Percentiles rank a stretch among this genome's conserved stretches.
Evolutionary conservation across 2,113 vertebrate species (phyloP).

Genomic region (Anolis sagrei): DNA sequence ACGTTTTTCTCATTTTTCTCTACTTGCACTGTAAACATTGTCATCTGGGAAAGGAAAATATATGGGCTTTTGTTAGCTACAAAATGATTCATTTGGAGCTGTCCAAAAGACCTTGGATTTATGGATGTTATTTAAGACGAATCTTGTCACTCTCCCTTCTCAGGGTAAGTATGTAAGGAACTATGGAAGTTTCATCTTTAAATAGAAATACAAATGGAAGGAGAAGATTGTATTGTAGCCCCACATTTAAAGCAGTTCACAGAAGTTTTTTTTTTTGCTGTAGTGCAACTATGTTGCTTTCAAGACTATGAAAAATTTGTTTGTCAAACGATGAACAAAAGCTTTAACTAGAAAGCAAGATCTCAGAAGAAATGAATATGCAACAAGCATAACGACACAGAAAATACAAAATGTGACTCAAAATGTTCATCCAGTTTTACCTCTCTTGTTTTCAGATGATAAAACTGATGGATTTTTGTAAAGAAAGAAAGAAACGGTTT

Average conservation of each 20-base stretch:
- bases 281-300: not conserved
- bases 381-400: no score
- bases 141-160: conserved; percentile 7
- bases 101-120: conserved; percentile 49
- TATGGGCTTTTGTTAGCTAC: conserved; percentile 50
- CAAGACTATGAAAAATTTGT: not conserved
- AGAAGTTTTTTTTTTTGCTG: accelerated
- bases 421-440: no score
- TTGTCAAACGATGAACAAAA: not conserved
- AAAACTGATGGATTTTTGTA: no score
- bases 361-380: not conserved
- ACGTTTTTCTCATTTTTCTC: conserved; percentile 63
- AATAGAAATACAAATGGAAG: not conserved
- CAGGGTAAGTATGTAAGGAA: conserved; percentile 4
- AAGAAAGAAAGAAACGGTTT: no score
- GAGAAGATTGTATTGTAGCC: not conserved
- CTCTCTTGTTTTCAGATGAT: no score
- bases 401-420: no score
- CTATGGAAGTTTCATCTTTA: not conserved
- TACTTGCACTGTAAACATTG: conserved; percentile 58
- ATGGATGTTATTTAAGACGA: conserved; percentile 45
- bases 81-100: conserved; percentile 63
- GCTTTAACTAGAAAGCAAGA: not conserved
- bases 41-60: conserved; percentile 63
- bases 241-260: not conserved